phyloP scores from a whole-genome alignment of 1,140 invertebrate genomes.

The Camponotus pennsylvanicus region DNA sequence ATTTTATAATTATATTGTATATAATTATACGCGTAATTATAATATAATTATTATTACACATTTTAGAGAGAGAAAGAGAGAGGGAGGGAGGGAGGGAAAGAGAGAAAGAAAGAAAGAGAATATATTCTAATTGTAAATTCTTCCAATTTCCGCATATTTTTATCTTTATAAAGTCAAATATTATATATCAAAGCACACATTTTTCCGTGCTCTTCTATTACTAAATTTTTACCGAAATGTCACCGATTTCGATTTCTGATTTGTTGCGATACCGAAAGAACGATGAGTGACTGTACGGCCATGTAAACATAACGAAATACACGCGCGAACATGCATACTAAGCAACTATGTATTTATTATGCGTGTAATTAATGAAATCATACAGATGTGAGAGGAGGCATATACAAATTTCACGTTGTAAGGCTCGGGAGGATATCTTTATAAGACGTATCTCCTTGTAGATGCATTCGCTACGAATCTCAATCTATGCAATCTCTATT shows the following conservation, averaged over 20 bases:
- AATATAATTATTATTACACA: not conserved
- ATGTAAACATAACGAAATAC: conserved; percentile 21
- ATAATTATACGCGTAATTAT: conserved; percentile 10
- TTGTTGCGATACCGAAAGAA: conserved; percentile 2
- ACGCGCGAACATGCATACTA: conserved; percentile 5
- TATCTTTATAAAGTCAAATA: not conserved
- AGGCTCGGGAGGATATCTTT: conserved; percentile 73
- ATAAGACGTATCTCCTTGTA: conserved; percentile 81
- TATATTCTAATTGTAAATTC: no score
- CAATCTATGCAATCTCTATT: conserved; percentile 86
- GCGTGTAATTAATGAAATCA: conserved; percentile 7
- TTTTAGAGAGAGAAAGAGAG: no score
- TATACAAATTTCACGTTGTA: conserved; percentile 70
- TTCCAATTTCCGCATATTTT: not conserved
- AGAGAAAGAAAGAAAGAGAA: no score
- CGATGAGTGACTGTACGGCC: conserved; percentile 22
- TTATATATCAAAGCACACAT: not conserved
- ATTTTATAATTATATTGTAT: conserved; percentile 2
- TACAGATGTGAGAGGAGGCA: conserved; percentile 22
- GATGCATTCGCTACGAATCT: conserved; percentile 84
- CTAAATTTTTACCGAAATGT: not conserved
- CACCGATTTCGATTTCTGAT: not conserved
- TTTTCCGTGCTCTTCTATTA: not conserved
- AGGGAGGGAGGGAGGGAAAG: no score
- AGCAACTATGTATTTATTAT: not conserved